Conservation (phyloP, 2,113 vertebrate genomes). For the Cyphomyrus discorhynchus region DNA sequence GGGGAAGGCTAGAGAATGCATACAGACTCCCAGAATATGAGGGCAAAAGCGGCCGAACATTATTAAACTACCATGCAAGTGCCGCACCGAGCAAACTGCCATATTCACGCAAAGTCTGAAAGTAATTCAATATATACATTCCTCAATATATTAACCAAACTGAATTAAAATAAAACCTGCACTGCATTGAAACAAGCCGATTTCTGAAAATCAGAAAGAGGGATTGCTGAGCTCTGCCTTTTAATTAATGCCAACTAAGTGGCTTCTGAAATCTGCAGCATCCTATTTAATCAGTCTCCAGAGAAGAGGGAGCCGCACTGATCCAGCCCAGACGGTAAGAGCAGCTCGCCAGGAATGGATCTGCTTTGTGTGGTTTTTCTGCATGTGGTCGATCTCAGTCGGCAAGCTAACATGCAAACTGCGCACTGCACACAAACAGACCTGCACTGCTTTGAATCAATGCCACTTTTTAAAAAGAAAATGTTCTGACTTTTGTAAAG, state of each 20-base stretch:
- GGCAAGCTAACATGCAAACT: background rate
- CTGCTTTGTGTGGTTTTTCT: background rate
- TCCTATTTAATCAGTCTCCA: conserved; percentile 1
- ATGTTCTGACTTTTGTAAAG: background rate
- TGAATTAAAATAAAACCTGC: background rate
- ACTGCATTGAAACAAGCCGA: background rate
- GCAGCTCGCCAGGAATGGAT: background rate
- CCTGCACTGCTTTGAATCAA: background rate
- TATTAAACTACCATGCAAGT: background rate
- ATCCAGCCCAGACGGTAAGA: background rate
- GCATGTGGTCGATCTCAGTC: background rate
- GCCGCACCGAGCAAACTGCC: background rate
- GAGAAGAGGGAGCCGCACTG: background rate
- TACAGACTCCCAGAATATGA: background rate
- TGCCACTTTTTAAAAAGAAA: background rate
- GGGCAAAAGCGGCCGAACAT: background rate
- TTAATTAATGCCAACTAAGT: conserved; percentile 6
- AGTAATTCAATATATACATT: background rate
- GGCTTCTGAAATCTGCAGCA: background rate
- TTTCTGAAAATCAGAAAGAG: background rate
- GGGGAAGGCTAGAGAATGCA: background rate
- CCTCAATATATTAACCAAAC: background rate
- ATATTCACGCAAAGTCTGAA: background rate
- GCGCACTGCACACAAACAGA: background rate
- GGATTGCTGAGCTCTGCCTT: background rate